Percentiles rank a stretch among this genome's conserved stretches.
phyloP scores from a whole-genome alignment of 2,888 invertebrate genomes.

The Eristalis pertinax region DNA sequence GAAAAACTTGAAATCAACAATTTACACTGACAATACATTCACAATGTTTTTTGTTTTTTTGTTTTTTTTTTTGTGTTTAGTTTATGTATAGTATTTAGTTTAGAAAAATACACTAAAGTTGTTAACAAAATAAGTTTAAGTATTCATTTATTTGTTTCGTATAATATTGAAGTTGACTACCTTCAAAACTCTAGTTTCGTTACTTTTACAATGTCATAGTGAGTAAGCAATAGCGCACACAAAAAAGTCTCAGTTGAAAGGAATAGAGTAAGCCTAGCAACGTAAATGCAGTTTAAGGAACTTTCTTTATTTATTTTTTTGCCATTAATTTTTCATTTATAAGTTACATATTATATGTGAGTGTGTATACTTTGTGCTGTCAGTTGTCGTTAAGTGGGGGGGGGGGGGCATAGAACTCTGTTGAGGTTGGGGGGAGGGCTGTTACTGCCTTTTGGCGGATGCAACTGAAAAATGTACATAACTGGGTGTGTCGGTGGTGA shows the following conservation, averaged over 20 bases:
- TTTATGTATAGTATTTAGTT: conserved; percentile 37
- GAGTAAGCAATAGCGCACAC: conserved; percentile 32
- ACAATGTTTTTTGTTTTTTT: not conserved
- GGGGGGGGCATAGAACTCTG: conserved; percentile 5
- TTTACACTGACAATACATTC: conserved; percentile 47
- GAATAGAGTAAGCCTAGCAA: conserved; percentile 35
- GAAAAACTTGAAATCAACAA: conserved; percentile 51
- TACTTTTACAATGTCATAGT: conserved; percentile 42
- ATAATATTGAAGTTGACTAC: conserved; percentile 47
- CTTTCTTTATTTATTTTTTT: conserved; percentile 37
- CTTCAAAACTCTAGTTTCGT: conserved; percentile 56
- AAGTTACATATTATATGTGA: conserved; percentile 6
- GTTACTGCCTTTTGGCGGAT: not conserved
- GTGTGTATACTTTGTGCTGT: conserved; percentile 49
- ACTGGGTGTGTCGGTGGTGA: not conserved
- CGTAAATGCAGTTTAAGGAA: conserved; percentile 61
- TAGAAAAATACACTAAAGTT: conserved; percentile 68
- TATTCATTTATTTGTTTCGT: conserved; percentile 33
- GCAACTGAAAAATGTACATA: not conserved
- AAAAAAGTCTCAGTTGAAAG: conserved; percentile 11
- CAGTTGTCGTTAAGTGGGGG: conserved; percentile 25
- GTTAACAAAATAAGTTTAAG: conserved; percentile 49
- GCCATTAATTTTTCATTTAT: not conserved
- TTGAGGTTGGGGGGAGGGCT: not conserved
- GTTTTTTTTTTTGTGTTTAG: not conserved